Conservation (phyloP, 2,797 vertebrate genomes). For the Meriones psammophilus region DNA sequence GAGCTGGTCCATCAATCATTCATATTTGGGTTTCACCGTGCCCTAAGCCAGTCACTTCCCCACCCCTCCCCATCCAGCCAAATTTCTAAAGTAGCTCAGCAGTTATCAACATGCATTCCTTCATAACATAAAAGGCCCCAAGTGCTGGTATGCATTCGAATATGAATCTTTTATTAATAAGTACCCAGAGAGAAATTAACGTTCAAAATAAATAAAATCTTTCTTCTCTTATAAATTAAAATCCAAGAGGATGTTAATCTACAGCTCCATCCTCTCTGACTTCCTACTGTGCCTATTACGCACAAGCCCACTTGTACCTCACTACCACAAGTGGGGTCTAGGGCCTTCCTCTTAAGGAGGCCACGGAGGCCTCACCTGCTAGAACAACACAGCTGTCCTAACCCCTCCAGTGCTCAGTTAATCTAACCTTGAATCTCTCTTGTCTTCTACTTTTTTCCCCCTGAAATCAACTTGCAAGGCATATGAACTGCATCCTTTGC, state of each 20-base stretch:
- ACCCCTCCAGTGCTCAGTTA: background rate
- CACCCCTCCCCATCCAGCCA: fast-evolving
- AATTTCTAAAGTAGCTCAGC: background rate
- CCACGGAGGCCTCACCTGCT: background rate
- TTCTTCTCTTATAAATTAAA: constrained; percentile 30
- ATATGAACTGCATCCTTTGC: background rate
- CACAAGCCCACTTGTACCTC: fast-evolving
- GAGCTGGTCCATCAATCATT: background rate
- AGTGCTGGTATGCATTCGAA: background rate
- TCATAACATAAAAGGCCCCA: background rate
- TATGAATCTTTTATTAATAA: background rate
- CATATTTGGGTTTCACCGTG: background rate
- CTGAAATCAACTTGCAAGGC: background rate
- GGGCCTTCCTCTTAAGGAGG: background rate
- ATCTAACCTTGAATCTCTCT: background rate
- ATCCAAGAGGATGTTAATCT: background rate
- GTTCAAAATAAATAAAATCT: constrained; percentile 59
- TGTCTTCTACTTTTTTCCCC: background rate
- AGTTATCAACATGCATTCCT: no score
- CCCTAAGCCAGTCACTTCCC: background rate
- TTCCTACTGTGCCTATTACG: background rate
- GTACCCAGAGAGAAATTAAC: constrained; percentile 37
- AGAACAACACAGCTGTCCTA: fast-evolving
- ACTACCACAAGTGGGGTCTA: no score
- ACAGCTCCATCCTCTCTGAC: background rate